Evolutionary conservation across 1,140 invertebrate genomes (phyloP).

Genomic region (Harlomillsia oculata): DNA sequence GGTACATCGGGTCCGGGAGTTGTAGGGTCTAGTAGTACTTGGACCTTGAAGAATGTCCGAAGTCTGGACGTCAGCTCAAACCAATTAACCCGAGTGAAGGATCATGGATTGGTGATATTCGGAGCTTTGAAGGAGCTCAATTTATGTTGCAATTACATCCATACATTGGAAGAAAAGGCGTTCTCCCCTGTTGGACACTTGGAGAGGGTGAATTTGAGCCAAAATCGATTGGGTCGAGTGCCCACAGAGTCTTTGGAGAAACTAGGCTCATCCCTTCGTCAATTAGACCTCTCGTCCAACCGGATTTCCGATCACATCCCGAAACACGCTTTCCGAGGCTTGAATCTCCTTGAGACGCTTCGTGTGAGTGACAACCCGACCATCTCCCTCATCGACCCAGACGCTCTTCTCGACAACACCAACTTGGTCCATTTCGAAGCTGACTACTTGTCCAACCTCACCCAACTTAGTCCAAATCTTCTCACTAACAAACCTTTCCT

Average conservation of each 20-base stretch:
- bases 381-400: slow-evolving; percentile 56
- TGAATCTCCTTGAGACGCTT: slow-evolving; percentile 63
- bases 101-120: slow-evolving; percentile 20
- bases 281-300: slow-evolving; percentile 64
- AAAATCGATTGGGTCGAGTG: slow-evolving; percentile 67
- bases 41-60: slow-evolving; percentile 48
- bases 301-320: slow-evolving; percentile 54
- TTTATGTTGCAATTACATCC: slow-evolving; percentile 32
- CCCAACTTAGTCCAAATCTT: slow-evolving; percentile 56
- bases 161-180: slow-evolving; percentile 29
- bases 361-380: slow-evolving; percentile 47
- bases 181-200: slow-evolving; percentile 6
- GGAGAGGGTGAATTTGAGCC: slow-evolving; percentile 56
- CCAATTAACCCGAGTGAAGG: slow-evolving; percentile 58
- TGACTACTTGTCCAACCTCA: slow-evolving; percentile 62
- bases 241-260: slow-evolving; percentile 63
- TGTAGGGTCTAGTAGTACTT: slow-evolving; percentile 13
- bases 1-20: slow-evolving; percentile 47
- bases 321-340: slow-evolving; percentile 64
- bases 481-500: slow-evolving; percentile 67
- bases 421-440: slow-evolving; percentile 65
- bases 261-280: slow-evolving; percentile 55
- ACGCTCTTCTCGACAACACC: slow-evolving; percentile 72
- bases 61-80: slow-evolving; percentile 68
- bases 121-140: slow-evolving; percentile 20